A percentile compares a stretch with the other conserved stretches of the same genome.
Conservation (phyloP, 2,797 vertebrate species). For the Sebastolobus alascanus region DNA sequence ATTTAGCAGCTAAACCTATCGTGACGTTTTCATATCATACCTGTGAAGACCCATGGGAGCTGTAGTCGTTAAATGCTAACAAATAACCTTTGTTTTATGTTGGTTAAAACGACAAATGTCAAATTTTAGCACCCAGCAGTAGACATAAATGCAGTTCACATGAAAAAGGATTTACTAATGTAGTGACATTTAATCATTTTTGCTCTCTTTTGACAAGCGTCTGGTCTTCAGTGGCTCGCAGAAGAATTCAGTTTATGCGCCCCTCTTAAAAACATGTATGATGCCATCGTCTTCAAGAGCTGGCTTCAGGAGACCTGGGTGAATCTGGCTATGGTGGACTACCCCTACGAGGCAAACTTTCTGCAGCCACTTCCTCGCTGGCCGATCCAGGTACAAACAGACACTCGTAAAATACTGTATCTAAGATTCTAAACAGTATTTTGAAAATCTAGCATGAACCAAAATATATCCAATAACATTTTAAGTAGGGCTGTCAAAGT, state of each 20-base stretch:
- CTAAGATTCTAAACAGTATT: neutral
- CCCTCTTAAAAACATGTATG: conserved; percentile 83
- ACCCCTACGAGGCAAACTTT: conserved; percentile 94
- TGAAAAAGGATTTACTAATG: neutral
- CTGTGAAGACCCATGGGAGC: neutral
- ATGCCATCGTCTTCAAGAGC: conserved; percentile 85
- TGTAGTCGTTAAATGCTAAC: neutral
- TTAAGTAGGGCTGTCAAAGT: no score
- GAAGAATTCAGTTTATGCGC: conserved; percentile 88
- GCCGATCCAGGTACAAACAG: conserved; percentile 91
- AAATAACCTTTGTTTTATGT: neutral
- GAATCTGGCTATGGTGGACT: conserved; percentile 96
- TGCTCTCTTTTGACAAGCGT: conserved; percentile 70
- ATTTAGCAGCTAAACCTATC: neutral
- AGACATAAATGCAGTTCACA: neutral
- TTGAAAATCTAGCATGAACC: neutral
- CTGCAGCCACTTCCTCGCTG: conserved; percentile 95
- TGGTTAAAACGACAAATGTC: neutral
- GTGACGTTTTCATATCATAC: neutral
- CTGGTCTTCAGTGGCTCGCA: conserved; percentile 91
- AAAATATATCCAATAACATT: neutral
- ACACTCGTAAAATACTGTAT: neutral
- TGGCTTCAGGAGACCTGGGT: conserved; percentile 97
- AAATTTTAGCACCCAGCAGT: neutral
- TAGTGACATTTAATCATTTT: neutral